Base-by-base conservation (phyloP, 2,797 vertebrate genomes). In the Pipistrellus nathusii region DNA sequence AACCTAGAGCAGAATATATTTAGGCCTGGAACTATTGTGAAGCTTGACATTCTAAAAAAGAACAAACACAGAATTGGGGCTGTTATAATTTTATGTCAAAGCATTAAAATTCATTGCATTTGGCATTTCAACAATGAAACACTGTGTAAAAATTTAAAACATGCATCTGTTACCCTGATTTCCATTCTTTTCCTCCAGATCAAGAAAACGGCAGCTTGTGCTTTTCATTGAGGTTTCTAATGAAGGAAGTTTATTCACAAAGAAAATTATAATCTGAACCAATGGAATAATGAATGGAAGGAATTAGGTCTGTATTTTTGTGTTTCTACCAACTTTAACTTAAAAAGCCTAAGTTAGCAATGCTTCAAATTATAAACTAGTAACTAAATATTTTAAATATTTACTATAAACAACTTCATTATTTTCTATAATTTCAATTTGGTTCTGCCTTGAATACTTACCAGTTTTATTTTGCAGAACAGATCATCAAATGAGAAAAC, bases 51-150 rank as follows among this genome's bases (percentile, higher is more conserved):
- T 97, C 92, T 51, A 6, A 11, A 38, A 32, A 51, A 20, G 95
- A 7, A 53, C 51, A 20, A 35, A 32, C 44, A 51, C 17, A 96
- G 88, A 92, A 95, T 96, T 38, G 77, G 3, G 71, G 94, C 89
- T 96, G 71, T 76, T 92, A 66, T 23, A 12, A 80, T 95, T 98
- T 98, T 96, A 96, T 96, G 95, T 88, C 53, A 96, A 96, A 90
- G 44, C 68, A 96, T 95, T 95, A 46, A 96, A 94, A 93, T 85
- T 5, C n/a, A 84, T 93, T 96, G 83, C 95, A 96, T 71, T 69
- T 81, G 13, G 76, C 64, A 81, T 94, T 97, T 96, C 2, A 51
- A 88, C 53, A 97, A 59, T 95, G 51, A 72, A 96, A 97, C 94
- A 1, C 0, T 96, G 62, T 94, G 18, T 94, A 93, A 90, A 97